Evolutionary conservation across 2,797 vertebrate genomes (phyloP).

Genomic region (Anguilla obscura): DNA sequence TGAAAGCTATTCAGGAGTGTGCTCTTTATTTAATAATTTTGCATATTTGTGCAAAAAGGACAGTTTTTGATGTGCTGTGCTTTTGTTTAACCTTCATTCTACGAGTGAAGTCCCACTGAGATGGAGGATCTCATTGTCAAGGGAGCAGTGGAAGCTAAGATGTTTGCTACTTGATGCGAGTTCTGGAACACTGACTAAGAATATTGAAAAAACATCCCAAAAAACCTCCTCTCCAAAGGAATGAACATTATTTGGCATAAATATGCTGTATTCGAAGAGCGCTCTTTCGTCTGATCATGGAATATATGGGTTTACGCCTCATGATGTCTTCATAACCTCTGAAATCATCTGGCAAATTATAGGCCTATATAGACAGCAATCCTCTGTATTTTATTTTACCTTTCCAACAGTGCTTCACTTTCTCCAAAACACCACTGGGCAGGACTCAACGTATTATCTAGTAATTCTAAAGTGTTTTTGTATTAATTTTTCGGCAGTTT

Average conservation of each 20-base stretch:
- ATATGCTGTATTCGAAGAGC: constrained; percentile 1
- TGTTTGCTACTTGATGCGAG: too few species aligned
- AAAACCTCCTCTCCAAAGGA: too few species aligned
- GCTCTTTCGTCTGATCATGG: not conserved
- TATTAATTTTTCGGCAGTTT: not conserved
- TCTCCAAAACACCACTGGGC: not conserved
- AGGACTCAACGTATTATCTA: not conserved
- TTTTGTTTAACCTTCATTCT: not conserved
- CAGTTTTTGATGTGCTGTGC: not conserved
- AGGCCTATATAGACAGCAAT: not conserved
- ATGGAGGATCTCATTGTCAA: not conserved
- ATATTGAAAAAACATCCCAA: too few species aligned
- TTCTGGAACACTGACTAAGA: too few species aligned
- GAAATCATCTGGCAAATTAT: not conserved
- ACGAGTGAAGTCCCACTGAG: not conserved
- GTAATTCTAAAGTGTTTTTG: not conserved
- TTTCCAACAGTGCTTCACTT: not conserved
- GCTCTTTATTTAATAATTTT: not conserved
- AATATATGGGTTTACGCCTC: not conserved
- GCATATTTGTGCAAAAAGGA: not conserved
- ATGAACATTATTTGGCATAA: not conserved
- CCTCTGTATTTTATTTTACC: not conserved
- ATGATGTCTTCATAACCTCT: not conserved
- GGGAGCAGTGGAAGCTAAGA: not conserved
- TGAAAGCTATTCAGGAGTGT: not conserved